These are phyloP conservation scores for Phylloscopus collybita DNA, from an alignment of 2,797 vertebrate genomes.

Conservation along the genomic window DNA sequence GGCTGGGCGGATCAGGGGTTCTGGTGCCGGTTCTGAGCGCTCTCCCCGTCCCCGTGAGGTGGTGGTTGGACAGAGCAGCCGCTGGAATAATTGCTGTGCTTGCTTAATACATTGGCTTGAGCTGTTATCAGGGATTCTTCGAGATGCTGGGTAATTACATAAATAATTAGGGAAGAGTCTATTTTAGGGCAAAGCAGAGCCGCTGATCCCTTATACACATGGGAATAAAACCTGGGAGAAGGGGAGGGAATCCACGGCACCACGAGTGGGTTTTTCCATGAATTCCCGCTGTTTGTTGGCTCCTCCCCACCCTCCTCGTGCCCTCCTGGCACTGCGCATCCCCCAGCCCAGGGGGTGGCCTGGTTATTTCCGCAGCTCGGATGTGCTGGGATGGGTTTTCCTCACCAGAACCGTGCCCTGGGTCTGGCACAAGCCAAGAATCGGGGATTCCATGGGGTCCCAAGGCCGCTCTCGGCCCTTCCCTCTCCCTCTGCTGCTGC, in stretches of 20 bases:
- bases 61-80: slow-evolving; percentile 68
- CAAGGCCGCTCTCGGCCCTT: rapidly evolving
- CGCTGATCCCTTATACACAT: slow-evolving; percentile 45
- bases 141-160: slow-evolving; percentile 75
- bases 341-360: background rate
- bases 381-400: background rate
- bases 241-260: background rate
- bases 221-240: slow-evolving; percentile 29
- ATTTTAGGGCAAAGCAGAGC: slow-evolving; percentile 34
- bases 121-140: slow-evolving; percentile 65
- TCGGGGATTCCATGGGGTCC: background rate
- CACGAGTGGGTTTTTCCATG: background rate
- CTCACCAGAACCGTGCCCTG: rapidly evolving
- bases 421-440: background rate
- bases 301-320: background rate
- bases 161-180: slow-evolving; percentile 74
- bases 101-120: slow-evolving; percentile 70
- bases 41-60: slow-evolving; percentile 53
- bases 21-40: slow-evolving; percentile 61
- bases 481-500: background rate
- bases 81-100: slow-evolving; percentile 70
- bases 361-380: background rate
- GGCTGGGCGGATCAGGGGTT: slow-evolving; percentile 61
- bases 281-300: background rate
- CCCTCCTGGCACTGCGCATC: background rate